Evolutionary conservation across 1,140 invertebrate species (phyloP), one percentile per base, ranked within the genome.

Genomic region (Chironomus striatipennis): DNA sequence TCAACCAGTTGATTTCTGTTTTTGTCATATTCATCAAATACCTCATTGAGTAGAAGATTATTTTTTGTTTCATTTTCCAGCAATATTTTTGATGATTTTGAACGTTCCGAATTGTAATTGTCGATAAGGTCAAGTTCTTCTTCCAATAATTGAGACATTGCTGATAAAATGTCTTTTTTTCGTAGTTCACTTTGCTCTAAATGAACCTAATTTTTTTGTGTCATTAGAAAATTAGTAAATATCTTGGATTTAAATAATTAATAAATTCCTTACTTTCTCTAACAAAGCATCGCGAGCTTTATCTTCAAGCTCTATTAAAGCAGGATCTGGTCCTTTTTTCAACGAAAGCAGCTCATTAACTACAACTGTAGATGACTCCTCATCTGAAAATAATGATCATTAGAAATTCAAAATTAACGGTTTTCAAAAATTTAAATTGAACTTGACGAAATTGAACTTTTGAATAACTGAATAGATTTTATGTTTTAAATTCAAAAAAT

Each of bases 141-240:
- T 77, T 87, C 83, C 15, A 91, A 79, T 64, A 91, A 80, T 76
- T 85, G 82, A 79, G 89, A 85, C 89, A 91, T 92, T 67, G 87
- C 87, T 78, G 83, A 86, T 81, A 85, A 78, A 77, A 88, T 83
- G 78, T 88, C 86, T 75, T 82, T 77, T 78, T 84, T 87, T 3
- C 78, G 74, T 9, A 83, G 74, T 42, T 77, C 73, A 76, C 79
- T 77, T 42, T 76, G 74, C 17, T 76, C 47, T 9, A 76, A 42
- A n/a, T 67, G 74, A 70, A 76, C 20, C 70, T 76, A 67, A 18
- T 24, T 21, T 18, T 74, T n/a, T n/a, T 34, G 24, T 34, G 1
- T 34, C 5, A 34, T 34, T n/a, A 20, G 6, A 73, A 34, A 34
- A n/a, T 6, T n/a, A 9, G 5, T 43, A 20, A 18, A 65, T 34